Base-by-base conservation (phyloP, 1,140 invertebrate genomes). In the Hydropsyche tenuis region DNA sequence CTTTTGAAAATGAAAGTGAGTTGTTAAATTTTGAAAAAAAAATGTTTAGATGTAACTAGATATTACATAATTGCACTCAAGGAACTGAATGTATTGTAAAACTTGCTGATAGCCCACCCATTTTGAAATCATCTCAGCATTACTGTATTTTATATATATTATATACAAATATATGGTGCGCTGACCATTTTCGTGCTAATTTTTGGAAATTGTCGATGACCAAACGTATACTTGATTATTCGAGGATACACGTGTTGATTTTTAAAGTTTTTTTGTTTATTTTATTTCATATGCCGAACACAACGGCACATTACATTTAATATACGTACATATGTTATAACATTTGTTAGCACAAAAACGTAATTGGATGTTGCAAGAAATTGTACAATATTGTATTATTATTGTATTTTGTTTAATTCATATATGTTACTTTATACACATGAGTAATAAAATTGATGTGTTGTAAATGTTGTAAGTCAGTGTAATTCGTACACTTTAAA, bases 381-480 rank as follows among this genome's bases (percentile, higher is more conserved):
- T 30, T 16, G 12, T 16, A 7, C 4, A 16, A 63, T 63, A 63
- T 9, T 63, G 22, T 30, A 63, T 63, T 16, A 16, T 7, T 63
- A 63, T 9, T 63, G 22, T 30, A 63, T 63, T 16, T 63, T 16
- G 3, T 4, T 63, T 16, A 7, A 63, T 63, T 4, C 3, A 30
- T 63, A 63, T 63, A 9, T 63, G 22, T 63, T 16, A 16, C 12
- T 63, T 16, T 63, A 63, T 63, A 63, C 22, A 63, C 22, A 63
- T 63, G 4, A 16, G 22, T n/a, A 22, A 16, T 16, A 7, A 63
- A 16, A 63, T 63, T 4, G 12, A 63, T 63, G 22, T 63, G 22
- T 63, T 16, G 22, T 63, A 63, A 25, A 63, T 63, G 14, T 51
- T 16, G 14, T 16, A 16, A 51, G 14, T 51, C 30, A 37, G 18